phyloP scores from a whole-genome alignment of 2,888 invertebrate species.

The Drosophila percnosoma region DNA sequence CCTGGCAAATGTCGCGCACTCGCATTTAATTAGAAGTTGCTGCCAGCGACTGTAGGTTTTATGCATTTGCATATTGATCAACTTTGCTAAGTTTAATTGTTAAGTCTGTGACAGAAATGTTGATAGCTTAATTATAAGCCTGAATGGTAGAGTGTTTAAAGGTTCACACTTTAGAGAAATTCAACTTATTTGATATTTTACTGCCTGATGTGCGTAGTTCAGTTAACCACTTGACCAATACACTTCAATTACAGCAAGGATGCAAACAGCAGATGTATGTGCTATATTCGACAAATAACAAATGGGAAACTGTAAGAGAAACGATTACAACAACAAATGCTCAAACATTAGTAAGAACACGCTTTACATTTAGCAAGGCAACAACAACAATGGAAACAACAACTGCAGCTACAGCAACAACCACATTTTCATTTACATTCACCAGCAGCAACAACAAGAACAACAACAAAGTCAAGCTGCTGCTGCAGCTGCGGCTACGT shows the following conservation, averaged over 20 bases:
- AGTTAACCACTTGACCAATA: constrained; percentile 24
- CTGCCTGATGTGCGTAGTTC: not conserved
- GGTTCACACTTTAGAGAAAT: not conserved
- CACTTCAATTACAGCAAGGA: constrained; percentile 44
- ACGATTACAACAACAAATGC: constrained; percentile 54
- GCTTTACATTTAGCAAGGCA: constrained; percentile 43
- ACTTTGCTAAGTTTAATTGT: not conserved
- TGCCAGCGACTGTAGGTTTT: not conserved
- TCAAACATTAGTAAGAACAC: constrained; percentile 61
- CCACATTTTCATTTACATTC: constrained; percentile 14
- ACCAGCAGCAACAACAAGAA: constrained; percentile 12
- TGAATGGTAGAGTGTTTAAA: not conserved
- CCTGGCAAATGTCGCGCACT: constrained; percentile 1
- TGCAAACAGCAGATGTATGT: not conserved
- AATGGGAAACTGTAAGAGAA: constrained; percentile 36
- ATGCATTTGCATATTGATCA: constrained; percentile 23
- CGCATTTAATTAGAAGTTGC: constrained; percentile 18
- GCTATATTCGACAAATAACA: constrained; percentile 29
- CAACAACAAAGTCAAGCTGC: not conserved
- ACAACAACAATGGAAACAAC: constrained; percentile 30
- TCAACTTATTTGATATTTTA: not conserved
- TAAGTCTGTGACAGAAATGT: not conserved
- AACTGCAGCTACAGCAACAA: not conserved
- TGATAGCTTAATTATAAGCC: constrained; percentile 10
- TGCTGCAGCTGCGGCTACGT: constrained; percentile 28